Evolutionary conservation across 2,113 vertebrate genomes (phyloP).

Genomic region (Mirza zaza): DNA sequence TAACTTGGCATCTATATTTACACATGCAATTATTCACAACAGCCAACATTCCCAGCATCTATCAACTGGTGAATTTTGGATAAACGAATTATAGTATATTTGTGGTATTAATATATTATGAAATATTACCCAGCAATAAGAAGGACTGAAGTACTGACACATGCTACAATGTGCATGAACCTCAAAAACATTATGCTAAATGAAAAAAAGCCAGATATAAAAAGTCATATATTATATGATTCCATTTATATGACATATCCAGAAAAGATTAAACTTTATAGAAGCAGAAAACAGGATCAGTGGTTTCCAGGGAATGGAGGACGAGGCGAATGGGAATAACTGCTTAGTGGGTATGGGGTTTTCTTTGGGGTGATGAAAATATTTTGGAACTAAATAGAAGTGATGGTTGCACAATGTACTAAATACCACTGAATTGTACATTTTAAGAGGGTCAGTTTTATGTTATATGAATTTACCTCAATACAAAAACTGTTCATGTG

Average conservation of each 20-base stretch:
- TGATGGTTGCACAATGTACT: neutral
- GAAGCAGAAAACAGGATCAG: neutral
- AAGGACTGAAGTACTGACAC: neutral
- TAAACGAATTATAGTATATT: conserved; percentile 11
- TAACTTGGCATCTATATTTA: conserved; percentile 34
- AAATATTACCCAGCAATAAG: neutral
- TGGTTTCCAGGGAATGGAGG: neutral
- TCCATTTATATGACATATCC: neutral
- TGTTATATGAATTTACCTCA: neutral
- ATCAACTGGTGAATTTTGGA: neutral
- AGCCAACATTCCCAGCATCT: conserved; percentile 34
- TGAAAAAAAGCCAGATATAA: neutral
- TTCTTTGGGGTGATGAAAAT: conserved; percentile 5
- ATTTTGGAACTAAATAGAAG: conserved; percentile 20
- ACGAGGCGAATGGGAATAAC: neutral
- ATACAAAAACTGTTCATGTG: neutral
- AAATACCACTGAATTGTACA: neutral
- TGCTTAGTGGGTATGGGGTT: neutral
- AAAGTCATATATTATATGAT: neutral
- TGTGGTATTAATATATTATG: neutral
- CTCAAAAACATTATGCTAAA: neutral
- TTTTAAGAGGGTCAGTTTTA: neutral
- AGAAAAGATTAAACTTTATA: neutral
- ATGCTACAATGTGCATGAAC: neutral
- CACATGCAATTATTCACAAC: neutral